Percentiles rank a stretch among this genome's conserved stretches.
phyloP scores from a whole-genome alignment of 2,888 invertebrate species.

The Caenorhabditis imperialis region DNA sequence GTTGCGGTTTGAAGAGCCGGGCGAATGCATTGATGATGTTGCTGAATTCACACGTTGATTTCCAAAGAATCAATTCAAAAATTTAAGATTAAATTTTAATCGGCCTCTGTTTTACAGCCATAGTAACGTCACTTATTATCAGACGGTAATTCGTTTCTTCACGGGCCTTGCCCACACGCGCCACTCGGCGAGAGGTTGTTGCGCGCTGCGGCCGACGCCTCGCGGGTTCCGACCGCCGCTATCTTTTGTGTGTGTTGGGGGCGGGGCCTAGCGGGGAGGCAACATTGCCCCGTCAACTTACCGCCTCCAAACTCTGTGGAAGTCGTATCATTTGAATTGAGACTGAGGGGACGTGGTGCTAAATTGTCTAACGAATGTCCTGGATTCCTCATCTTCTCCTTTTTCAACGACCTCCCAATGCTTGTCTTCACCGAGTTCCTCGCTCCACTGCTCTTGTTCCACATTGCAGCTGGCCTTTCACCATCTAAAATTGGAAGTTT shows the following conservation, averaged over 20 bases:
- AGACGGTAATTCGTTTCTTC: constrained; percentile 58
- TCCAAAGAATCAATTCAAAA: constrained; percentile 2
- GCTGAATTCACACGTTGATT: constrained; percentile 25
- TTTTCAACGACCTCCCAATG: constrained; percentile 28
- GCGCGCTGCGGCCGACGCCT: constrained; percentile 40
- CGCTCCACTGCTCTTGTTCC: constrained; percentile 9
- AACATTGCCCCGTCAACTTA: not conserved
- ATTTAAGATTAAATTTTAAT: constrained; percentile 3
- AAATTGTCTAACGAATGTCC: constrained; percentile 28
- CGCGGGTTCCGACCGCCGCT: constrained; percentile 26
- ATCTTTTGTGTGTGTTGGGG: constrained; percentile 21
- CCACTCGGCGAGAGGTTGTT: not conserved
- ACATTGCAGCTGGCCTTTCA: constrained; percentile 25
- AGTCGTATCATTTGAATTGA: constrained; percentile 46
- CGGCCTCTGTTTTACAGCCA: constrained; percentile 55
- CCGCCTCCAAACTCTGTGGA: constrained; percentile 51
- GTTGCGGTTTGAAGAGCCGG: constrained; percentile 26
- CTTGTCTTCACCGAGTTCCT: constrained; percentile 30
- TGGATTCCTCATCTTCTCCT: constrained; percentile 45
- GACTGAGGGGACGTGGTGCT: constrained; percentile 39
- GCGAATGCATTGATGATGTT: constrained; percentile 43
- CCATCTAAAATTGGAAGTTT: constrained; percentile 10
- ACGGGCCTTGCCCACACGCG: constrained; percentile 24
- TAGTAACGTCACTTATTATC: constrained; percentile 40
- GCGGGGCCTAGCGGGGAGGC: constrained; percentile 18